Percentiles rank a stretch among this genome's conserved stretches.
Conservation (phyloP, 2,888 invertebrate species). For the Sympetrum striolatum region DNA sequence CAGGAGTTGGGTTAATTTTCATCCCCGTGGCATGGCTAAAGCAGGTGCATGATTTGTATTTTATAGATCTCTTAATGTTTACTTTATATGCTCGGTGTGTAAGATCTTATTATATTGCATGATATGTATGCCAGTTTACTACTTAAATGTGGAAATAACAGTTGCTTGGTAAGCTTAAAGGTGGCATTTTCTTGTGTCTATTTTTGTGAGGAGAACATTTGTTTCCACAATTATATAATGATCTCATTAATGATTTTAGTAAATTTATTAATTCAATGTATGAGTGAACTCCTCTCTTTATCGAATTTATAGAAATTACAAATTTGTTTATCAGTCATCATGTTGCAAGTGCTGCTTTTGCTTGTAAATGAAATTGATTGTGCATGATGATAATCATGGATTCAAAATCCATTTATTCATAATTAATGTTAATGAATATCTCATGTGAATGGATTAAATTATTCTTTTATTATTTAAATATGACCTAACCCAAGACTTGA, state of each 20-base stretch:
- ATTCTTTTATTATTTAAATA: too few relatives aligned
- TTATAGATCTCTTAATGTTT: neutral
- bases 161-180: neutral
- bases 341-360: neutral
- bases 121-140: neutral
- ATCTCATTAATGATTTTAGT: neutral
- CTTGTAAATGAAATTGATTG: neutral
- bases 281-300: neutral
- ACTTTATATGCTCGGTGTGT: neutral
- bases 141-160: neutral
- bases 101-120: neutral
- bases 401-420: neutral
- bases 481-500: neutral
- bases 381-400: neutral
- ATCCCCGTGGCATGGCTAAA: neutral
- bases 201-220: neutral
- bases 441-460: too few relatives aligned
- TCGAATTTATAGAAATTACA: neutral
- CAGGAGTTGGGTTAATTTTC: neutral
- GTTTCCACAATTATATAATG: neutral
- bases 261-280: neutral
- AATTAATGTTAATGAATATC: too few relatives aligned
- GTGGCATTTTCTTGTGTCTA: neutral
- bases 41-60: slow-evolving; percentile 15
- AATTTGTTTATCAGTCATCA: neutral